A percentile compares a stretch with the other conserved stretches of the same genome.
phyloP scores from a whole-genome alignment of 2,888 invertebrate species.

The Gisinianus flammeolus region DNA sequence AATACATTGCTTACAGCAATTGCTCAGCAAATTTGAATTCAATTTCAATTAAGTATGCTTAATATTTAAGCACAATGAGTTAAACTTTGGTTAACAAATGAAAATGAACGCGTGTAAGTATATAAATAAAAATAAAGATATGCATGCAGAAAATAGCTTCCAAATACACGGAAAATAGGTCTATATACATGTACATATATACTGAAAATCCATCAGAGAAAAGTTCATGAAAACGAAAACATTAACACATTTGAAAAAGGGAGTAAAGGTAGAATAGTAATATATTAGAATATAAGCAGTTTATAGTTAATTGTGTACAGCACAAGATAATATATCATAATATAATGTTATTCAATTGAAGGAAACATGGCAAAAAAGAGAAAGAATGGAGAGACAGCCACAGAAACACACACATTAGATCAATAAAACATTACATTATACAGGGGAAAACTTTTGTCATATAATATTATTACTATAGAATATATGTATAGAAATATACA shows the following conservation, averaged over 20 bases:
- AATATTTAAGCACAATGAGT: no score
- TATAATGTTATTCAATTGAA: neutral
- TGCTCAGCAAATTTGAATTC: no score
- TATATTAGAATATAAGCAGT: neutral
- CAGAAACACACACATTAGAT: conserved; percentile 11
- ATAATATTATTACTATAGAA: neutral
- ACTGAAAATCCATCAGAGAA: neutral
- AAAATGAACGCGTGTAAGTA: no score
- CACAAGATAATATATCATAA: neutral
- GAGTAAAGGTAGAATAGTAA: no score
- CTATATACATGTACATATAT: neutral
- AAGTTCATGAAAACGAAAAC: neutral
- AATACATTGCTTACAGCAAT: no score
- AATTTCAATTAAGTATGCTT: no score
- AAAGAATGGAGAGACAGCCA: neutral
- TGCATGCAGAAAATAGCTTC: no score
- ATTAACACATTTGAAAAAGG: no score
- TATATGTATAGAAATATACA: no score
- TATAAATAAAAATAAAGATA: no score
- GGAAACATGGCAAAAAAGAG: neutral
- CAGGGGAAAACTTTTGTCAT: neutral
- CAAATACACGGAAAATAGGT: neutral
- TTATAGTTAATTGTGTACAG: neutral
- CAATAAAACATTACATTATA: conserved; percentile 18
- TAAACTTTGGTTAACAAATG: no score